These are phyloP conservation scores for Pithys albifrons DNA, from an alignment of 2,113 vertebrate genomes.

Conservation along the genomic window DNA sequence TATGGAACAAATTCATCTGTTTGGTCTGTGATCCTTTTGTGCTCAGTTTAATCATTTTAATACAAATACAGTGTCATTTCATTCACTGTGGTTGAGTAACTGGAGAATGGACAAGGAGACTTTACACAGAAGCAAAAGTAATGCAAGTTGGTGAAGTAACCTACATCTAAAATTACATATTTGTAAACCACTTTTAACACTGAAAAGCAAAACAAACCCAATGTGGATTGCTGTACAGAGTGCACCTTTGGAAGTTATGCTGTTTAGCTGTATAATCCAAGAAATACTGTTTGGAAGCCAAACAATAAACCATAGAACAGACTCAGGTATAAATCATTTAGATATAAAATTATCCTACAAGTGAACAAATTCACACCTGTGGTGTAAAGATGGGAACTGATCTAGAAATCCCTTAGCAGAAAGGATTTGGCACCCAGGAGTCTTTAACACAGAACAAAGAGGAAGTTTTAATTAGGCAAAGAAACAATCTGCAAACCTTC, in stretches of 20 bases:
- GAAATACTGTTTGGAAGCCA: neutral
- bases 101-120: neutral
- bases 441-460: neutral
- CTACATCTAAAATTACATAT: neutral
- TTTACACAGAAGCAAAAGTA: neutral
- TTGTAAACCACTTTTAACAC: neutral
- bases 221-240: neutral
- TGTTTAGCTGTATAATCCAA: neutral
- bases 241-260: neutral
- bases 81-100: neutral
- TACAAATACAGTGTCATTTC: neutral
- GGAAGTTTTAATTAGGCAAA: slow-evolving; percentile 2
- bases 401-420: neutral
- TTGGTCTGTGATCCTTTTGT: neutral
- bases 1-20: neutral
- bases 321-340: neutral
- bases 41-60: neutral
- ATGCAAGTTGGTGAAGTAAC: neutral
- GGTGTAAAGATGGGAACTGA: neutral
- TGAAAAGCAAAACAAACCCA: neutral
- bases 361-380: neutral
- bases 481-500: neutral
- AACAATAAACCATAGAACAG: neutral
- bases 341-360: neutral
- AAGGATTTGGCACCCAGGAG: neutral